Percentiles rank a stretch among this genome's conserved stretches.
phyloP scores from a whole-genome alignment of 2,888 invertebrate genomes.

The Labia minor region DNA sequence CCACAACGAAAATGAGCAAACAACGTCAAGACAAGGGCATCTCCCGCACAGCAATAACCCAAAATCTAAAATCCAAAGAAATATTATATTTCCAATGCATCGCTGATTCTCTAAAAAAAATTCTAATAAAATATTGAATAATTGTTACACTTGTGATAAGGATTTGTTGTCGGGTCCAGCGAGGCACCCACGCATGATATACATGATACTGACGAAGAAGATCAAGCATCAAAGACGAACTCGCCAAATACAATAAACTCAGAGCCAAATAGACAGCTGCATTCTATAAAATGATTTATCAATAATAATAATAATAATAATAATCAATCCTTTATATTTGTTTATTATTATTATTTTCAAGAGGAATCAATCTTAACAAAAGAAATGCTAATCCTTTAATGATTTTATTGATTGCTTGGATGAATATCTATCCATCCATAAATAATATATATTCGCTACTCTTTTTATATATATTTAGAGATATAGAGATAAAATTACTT shows the following conservation, averaged over 20 bases:
- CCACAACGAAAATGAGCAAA: background rate
- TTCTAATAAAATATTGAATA: too few relatives aligned
- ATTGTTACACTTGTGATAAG: constrained; percentile 49
- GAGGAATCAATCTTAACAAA: too few relatives aligned
- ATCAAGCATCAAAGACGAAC: constrained; percentile 57
- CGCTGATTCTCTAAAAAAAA: too few relatives aligned
- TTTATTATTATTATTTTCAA: too few relatives aligned
- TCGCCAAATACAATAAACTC: constrained; percentile 58
- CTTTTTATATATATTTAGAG: constrained; percentile 27
- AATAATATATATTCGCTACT: constrained; percentile 14
- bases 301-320: background rate
- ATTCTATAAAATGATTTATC: constrained; percentile 47
- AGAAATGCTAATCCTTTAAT: too few relatives aligned
- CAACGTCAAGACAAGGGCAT: background rate
- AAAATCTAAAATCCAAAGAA: background rate
- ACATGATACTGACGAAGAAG: constrained; percentile 42
- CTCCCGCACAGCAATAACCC: background rate
- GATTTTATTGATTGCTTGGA: too few relatives aligned
- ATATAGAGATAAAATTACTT: constrained; percentile 20
- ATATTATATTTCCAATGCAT: background rate
- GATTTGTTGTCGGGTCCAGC: constrained; percentile 59
- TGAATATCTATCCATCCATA: too few relatives aligned
- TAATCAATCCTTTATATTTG: too few relatives aligned
- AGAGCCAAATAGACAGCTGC: constrained; percentile 61
- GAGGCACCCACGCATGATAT: constrained; percentile 57